These are phyloP conservation scores for Notocelia uddmanniana DNA, from an alignment of 2,888 invertebrate species.

Conservation along the genomic window DNA sequence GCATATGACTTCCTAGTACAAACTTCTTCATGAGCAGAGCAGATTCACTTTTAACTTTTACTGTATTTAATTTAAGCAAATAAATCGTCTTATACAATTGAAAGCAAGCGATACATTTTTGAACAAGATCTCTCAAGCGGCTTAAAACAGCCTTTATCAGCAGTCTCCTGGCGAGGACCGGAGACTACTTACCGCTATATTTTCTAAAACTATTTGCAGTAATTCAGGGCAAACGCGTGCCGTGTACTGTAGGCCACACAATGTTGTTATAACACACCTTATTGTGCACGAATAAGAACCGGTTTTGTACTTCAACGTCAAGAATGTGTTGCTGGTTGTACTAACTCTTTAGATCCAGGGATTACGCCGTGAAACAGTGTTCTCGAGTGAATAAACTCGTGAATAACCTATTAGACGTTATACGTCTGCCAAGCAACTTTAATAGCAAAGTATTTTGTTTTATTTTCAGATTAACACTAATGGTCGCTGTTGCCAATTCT, in stretches of 20 bases:
- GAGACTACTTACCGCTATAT: conserved; percentile 28
- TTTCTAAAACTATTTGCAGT: conserved; percentile 64
- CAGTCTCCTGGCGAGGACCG: conserved; percentile 28
- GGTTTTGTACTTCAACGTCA: not conserved
- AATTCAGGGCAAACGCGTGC: conserved; percentile 54
- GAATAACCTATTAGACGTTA: conserved; percentile 36
- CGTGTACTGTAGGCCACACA: conserved; percentile 7
- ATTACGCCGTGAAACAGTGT: conserved; percentile 52
- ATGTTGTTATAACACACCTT: conserved; percentile 3
- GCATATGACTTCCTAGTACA: conserved; percentile 30
- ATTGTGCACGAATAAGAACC: not conserved
- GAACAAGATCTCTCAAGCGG: conserved; percentile 17
- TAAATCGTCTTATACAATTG: not conserved
- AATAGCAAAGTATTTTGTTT: not conserved
- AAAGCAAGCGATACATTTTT: not conserved
- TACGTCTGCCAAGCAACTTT: not conserved
- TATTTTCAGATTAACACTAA: not conserved
- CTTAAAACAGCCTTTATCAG: conserved; percentile 38
- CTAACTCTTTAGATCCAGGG: conserved; percentile 60
- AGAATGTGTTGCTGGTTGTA: conserved; percentile 38
- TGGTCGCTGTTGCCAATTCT: not conserved
- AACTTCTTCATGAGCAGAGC: not conserved
- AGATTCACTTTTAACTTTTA: not conserved
- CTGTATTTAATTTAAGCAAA: not conserved
- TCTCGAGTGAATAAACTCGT: conserved; percentile 56